Base-by-base conservation (phyloP, 2,113 vertebrate species). In the Sarotherodon lohbergeri region DNA sequence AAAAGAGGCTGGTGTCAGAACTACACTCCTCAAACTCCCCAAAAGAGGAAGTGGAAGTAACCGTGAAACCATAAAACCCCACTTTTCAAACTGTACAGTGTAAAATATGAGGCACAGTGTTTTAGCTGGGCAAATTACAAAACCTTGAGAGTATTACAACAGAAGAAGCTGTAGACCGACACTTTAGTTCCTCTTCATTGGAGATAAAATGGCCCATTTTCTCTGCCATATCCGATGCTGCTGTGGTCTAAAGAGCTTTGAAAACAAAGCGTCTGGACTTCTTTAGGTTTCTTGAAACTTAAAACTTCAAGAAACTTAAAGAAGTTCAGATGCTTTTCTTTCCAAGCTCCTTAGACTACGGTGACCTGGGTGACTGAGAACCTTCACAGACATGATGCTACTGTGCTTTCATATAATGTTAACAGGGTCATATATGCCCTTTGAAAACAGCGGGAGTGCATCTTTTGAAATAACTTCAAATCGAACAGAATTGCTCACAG, bases 21-120 rank as follows among this genome's bases (percentile, higher is more conserved):
- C 79, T 34, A 41, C 56, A 55, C 7, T 19, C 9, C 50, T 39
- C 63, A 68, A 36, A 34, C 5, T 56, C 80, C 22, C 46, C 6
- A 5, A 68, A 84, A 83, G 50, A 88, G 55, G 84, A 91, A 89
- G 84, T 83, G 83, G 55, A 88, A 92, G 48, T 3, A 61, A 46
- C 43, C 17, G 46, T 41, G 3, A 54, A 73, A 83, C 7, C 5
- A 3, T 59, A 7, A 82, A 81, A 59, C 6, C 12, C 10, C 41
- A n/a, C 3, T 17, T 56, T 57, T 48, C 6, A 54, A 41, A 34
- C 2, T 17, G 17, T 2, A 8, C 3, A 39, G 8, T 54, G 27
- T 17, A 14, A 24, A 76, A 50, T 13, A 80, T 46, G 34, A 68
- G 27, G 7, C 27, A 16, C 9, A 4, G 10, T 56, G 41, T 19